Base-by-base conservation (phyloP, 2,888 invertebrate genomes). In the Eupithecia dodoneata region DNA sequence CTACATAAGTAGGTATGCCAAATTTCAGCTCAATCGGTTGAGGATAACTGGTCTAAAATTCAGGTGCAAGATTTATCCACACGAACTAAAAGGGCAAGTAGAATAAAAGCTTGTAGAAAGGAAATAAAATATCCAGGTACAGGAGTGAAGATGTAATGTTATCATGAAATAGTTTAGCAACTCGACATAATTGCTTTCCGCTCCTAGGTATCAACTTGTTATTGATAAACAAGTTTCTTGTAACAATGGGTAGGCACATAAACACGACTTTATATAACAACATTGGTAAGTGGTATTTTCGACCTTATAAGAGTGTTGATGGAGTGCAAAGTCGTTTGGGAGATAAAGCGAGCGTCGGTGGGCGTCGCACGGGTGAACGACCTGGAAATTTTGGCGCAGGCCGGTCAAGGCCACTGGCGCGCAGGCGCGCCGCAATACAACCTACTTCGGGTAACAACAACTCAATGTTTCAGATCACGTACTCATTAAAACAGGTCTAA, bases 311-410 rank as follows among this genome's bases (percentile, higher is more conserved):
- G 0, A 5, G 55, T 70, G 0, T 2, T 0, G 0, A 70, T 89
- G 91, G 85, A 88, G 91, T 87, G 66, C 81, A 79, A 79, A 87
- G 87, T 90, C 71, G 87, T 78, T 85, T 84, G 87, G 88, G 91
- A 93, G 94, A 94, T 93, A 93, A 92, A 92, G 90, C 90, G 91
- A 89, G 90, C 88, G 94, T 91, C 87, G 87, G 94, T 92, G 93
- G 92, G 94, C 92, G 92, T 89, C 90, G 90, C 85, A 88, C 88
- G 89, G 93, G 93, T 93, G 93, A 93, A 94, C 85, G 94, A 93
- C 92, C 94, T 91, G 94, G 91, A 92, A 93, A 92, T 93, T 95
- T 95, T 94, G 95, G 95, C 95, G 95, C 94, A 94, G 93, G 91
- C 91, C 94, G 95, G 95, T 95, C 95, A 95, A 95, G 95, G 95